These are phyloP conservation scores for Peromyscus eremicus DNA, from an alignment of 2,797 vertebrate genomes.

Conservation along the genomic window DNA sequence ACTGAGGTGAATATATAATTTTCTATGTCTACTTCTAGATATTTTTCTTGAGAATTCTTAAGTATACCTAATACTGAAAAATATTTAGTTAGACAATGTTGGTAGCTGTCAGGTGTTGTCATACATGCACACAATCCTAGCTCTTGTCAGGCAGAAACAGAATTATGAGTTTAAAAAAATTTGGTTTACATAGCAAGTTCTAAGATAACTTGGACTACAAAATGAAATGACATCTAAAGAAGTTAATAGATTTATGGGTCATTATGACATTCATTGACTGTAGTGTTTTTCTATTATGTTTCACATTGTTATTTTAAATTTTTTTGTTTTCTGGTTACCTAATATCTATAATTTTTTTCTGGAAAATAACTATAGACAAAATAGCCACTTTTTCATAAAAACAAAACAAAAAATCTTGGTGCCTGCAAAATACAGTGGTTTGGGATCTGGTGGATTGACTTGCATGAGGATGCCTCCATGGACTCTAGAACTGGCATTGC, in stretches of 20 bases:
- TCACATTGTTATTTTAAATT: constrained; percentile 56
- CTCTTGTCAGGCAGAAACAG: not conserved
- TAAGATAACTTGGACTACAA: not conserved
- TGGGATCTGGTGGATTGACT: not conserved
- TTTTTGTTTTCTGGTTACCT: constrained; percentile 30
- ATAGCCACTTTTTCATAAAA: not conserved
- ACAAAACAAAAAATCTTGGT: not conserved
- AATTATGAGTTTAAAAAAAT: not conserved
- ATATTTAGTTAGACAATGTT: not conserved
- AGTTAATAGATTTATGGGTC: not conserved
- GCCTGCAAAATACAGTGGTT: not conserved
- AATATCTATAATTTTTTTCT: not conserved
- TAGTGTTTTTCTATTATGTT: not conserved
- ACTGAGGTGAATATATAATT: not conserved
- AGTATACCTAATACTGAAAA: not conserved
- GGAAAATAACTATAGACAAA: not conserved
- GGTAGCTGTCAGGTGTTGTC: not conserved
- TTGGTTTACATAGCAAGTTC: not conserved
- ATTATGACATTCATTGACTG: constrained; percentile 19
- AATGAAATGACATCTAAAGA: not conserved
- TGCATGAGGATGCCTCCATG: not conserved
- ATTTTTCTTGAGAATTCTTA: constrained; percentile 30
- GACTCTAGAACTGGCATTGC: not conserved
- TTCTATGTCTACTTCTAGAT: not conserved
- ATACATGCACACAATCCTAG: not conserved